Evolutionary conservation across 2,113 vertebrate genomes (phyloP).

Genomic region (Rousettus leschenaultii): DNA sequence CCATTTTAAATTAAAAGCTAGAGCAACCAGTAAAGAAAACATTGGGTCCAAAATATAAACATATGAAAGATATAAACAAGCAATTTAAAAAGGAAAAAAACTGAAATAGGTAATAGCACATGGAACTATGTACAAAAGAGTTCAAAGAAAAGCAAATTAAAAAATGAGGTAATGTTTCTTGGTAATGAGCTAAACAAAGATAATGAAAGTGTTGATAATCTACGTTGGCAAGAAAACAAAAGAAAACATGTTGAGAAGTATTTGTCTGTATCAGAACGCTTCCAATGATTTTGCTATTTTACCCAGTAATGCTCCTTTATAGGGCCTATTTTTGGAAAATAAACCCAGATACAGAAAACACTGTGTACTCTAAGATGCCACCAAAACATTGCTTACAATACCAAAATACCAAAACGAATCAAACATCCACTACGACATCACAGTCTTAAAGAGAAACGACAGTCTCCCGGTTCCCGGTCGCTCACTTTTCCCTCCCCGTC

Average conservation of each 20-base stretch:
- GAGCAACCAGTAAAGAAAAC: background rate
- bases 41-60: background rate
- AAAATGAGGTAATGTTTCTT: background rate
- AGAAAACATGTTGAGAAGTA: no score
- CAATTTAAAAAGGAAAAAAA: background rate
- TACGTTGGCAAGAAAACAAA: background rate
- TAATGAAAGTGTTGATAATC: background rate
- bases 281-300: background rate
- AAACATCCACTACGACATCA: no score
- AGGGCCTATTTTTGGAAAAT: background rate
- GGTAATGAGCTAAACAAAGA: no score
- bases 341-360: background rate
- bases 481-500: background rate
- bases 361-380: background rate
- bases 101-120: background rate
- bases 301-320: background rate
- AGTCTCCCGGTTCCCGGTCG: background rate
- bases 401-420: background rate
- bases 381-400: background rate
- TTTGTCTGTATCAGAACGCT: background rate
- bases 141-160: background rate
- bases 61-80: background rate
- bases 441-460: background rate
- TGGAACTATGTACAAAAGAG: fast-evolving
- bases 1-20: background rate